Base-by-base conservation (phyloP, 2,113 vertebrate genomes). In the Polypterus senegalus region DNA sequence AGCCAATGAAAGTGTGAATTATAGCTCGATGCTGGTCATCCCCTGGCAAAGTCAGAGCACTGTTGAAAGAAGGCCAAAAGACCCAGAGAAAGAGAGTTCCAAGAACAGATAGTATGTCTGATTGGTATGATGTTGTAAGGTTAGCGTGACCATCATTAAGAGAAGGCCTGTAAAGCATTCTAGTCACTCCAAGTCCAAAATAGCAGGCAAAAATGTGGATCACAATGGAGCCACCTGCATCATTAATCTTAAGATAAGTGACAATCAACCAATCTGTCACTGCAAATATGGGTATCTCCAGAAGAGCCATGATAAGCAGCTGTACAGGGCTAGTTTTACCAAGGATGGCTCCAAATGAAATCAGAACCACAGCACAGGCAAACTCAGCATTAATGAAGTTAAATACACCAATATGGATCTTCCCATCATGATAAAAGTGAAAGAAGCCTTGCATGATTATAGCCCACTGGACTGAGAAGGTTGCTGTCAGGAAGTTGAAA, bases 141-240 rank as follows among this genome's bases (percentile, higher is more conserved):
- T 87, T 88, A 3, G 70, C 8, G 8, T 84, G 80, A n/a, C 64
- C 66, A 0, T 60, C 43, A 5, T 48, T 71, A 11, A 73, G 59
- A 0, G 3, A 4, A 0, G 81, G 74, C 49, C 84, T 73, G 43
- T 91, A 88, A 5, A 92, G 74, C 27, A 76, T 80, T 63, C 83
- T 83, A 6, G 88, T 87, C 58, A 88, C 77, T 0, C 87, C 88
- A 0, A 91, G 74, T 9, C 90, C 88, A 0, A 93, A 93, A 61
- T 91, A 91, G 55, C 91, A 92, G 46, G 88, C 84, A 63, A 93
- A 93, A 49, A 91, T 1, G 1, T 91, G 90, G 67, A 93, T 83
- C 0, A 89, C 81, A 63, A 92, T 88, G 5, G 86, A 89, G 5
- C 89, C 88, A 0, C 89, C 90, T 1, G 87, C 82, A 1, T 92